phyloP scores from a whole-genome alignment of 2,113 vertebrate genomes.

The Oceanites oceanicus region DNA sequence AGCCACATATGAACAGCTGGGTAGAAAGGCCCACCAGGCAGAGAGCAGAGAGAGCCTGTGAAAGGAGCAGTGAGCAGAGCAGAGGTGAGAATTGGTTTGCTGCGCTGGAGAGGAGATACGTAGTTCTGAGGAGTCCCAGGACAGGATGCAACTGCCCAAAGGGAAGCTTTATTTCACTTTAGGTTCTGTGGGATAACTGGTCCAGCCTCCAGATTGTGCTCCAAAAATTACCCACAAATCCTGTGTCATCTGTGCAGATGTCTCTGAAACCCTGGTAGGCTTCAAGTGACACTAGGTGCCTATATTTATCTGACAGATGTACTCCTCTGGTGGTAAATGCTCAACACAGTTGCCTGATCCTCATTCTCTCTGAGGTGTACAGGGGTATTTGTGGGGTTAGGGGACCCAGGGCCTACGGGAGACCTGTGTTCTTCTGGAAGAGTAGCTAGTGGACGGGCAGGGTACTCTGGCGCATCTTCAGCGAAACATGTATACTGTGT shows the following conservation, averaged over 20 bases:
- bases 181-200: neutral
- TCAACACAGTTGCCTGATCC: neutral
- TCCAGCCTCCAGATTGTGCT: neutral
- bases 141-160: neutral
- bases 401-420: neutral
- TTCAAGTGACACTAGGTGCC: neutral
- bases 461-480: neutral
- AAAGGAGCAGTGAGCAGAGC: neutral
- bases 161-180: neutral
- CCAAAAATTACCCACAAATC: neutral
- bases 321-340: neutral
- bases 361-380: neutral
- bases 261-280: neutral
- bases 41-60: neutral
- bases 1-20: neutral
- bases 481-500: neutral
- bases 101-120: accelerated
- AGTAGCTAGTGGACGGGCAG: neutral
- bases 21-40: neutral
- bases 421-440: neutral
- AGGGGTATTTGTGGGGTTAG: neutral
- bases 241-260: neutral
- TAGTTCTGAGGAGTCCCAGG: neutral
- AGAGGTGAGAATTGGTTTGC: neutral
- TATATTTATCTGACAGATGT: neutral